Evolutionary conservation across 2,888 invertebrate genomes (phyloP).

Genomic region (Diadegma fenestrale): DNA sequence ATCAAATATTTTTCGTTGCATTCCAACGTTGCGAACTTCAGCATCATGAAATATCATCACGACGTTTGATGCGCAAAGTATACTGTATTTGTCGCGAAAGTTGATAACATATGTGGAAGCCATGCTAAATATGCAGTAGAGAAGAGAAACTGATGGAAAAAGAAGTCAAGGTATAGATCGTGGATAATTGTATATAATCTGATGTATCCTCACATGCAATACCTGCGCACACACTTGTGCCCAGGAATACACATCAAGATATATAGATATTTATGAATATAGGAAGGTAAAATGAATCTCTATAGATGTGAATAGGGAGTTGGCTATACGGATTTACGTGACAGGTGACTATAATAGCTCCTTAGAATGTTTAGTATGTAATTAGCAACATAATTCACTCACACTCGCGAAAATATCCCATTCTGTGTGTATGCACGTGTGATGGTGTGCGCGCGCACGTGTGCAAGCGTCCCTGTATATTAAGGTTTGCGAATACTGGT

Average conservation of each 20-base stretch:
- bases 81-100: slow-evolving; percentile 6
- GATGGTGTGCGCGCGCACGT: too few relatives aligned
- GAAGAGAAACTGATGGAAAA: slow-evolving; percentile 32
- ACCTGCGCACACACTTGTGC: slow-evolving; percentile 23
- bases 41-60: neutral
- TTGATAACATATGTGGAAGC: neutral
- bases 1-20: too few relatives aligned
- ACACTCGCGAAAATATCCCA: slow-evolving; percentile 4
- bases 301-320: slow-evolving; percentile 28
- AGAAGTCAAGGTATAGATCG: slow-evolving; percentile 48
- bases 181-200: slow-evolving; percentile 52
- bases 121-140: neutral
- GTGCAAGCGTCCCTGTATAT: neutral
- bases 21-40: too few relatives aligned
- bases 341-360: slow-evolving; percentile 35
- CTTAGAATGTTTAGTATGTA: slow-evolving; percentile 48
- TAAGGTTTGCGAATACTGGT: neutral
- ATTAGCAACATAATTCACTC: slow-evolving; percentile 47
- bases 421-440: neutral
- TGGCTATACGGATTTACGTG: slow-evolving; percentile 48
- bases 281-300: neutral
- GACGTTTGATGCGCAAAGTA: neutral
- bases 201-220: slow-evolving; percentile 35
- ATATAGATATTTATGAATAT: neutral
- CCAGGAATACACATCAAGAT: slow-evolving; percentile 11